These are phyloP conservation scores for Pardosa pseudoannulata DNA, from an alignment of 2,888 invertebrate species.

Conservation along the genomic window DNA sequence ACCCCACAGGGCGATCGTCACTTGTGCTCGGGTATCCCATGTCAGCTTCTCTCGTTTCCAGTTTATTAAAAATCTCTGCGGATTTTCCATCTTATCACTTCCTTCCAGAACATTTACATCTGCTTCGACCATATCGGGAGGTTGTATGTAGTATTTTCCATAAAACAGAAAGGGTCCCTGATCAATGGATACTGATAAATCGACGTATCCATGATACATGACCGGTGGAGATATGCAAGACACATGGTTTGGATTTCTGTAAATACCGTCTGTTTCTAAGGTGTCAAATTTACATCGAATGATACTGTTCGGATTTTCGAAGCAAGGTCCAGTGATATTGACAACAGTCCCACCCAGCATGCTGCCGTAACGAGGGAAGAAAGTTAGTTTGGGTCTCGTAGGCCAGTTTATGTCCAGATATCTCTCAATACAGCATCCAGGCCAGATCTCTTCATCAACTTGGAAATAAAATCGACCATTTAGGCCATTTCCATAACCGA, in stretches of 20 bases:
- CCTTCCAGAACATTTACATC: constrained; percentile 87
- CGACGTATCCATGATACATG: constrained; percentile 91
- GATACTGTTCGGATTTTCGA: constrained; percentile 84
- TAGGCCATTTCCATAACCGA: constrained; percentile 91
- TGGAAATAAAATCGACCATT: constrained; percentile 95
- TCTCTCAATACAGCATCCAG: constrained; percentile 86
- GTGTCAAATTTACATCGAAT: constrained; percentile 80
- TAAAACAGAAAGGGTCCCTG: constrained; percentile 90
- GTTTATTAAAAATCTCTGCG: constrained; percentile 85
- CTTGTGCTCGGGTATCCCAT: constrained; percentile 85
- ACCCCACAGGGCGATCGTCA: constrained; percentile 91
- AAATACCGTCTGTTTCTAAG: constrained; percentile 75
- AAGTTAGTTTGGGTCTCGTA: constrained; percentile 84
- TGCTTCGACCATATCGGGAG: constrained; percentile 90
- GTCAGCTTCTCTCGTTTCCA: constrained; percentile 93
- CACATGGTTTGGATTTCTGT: constrained; percentile 84
- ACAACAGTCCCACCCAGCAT: constrained; percentile 98
- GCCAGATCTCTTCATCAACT: constrained; percentile 94
- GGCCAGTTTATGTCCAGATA: constrained; percentile 74
- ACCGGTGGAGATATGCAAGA: constrained; percentile 92
- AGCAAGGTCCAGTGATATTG: constrained; percentile 97
- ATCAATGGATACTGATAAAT: constrained; percentile 90
- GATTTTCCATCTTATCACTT: constrained; percentile 85
- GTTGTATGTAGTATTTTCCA: constrained; percentile 93
- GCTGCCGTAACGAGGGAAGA: constrained; percentile 96